phyloP scores from a whole-genome alignment of 2,113 vertebrate genomes.

The Spermophilus dauricus region DNA sequence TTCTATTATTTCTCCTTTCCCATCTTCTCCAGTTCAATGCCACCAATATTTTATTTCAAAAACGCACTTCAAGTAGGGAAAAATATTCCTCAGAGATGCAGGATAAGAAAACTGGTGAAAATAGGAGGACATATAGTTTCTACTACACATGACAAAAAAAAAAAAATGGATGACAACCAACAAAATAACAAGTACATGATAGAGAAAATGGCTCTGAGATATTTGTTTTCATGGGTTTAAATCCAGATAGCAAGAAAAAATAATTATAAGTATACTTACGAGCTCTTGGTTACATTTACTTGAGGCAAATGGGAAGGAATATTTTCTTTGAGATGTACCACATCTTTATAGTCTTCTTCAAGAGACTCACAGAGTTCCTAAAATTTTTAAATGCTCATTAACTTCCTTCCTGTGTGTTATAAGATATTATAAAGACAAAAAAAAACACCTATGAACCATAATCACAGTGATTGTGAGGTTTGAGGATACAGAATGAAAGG shows the following conservation, averaged over 20 bases:
- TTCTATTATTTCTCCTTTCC: not conserved
- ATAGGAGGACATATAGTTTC: not conserved
- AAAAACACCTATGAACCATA: not conserved
- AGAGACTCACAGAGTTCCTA: constrained; percentile 83
- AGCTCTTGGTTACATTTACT: not conserved
- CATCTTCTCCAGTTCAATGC: not conserved
- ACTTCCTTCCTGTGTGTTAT: not conserved
- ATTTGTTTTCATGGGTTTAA: not conserved
- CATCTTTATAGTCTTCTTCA: constrained; percentile 76
- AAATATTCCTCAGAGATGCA: not conserved
- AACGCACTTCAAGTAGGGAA: not conserved
- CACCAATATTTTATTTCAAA: constrained; percentile 11
- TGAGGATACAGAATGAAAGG: not conserved
- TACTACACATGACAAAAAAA: not conserved
- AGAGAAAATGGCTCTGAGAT: not conserved
- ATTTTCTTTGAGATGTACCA: constrained; percentile 81
- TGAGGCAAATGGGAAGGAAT: constrained; percentile 83
- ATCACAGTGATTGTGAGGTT: not conserved
- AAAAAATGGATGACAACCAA: not conserved
- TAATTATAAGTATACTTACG: constrained; percentile 80
- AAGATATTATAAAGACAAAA: not conserved
- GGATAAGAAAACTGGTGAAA: not conserved
- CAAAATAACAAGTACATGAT: not conserved
- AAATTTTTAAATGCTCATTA: constrained; percentile 58
- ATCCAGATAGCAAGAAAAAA: constrained; percentile 14